phyloP scores from a whole-genome alignment of 2,113 vertebrate genomes.

The Sapajus apella region DNA sequence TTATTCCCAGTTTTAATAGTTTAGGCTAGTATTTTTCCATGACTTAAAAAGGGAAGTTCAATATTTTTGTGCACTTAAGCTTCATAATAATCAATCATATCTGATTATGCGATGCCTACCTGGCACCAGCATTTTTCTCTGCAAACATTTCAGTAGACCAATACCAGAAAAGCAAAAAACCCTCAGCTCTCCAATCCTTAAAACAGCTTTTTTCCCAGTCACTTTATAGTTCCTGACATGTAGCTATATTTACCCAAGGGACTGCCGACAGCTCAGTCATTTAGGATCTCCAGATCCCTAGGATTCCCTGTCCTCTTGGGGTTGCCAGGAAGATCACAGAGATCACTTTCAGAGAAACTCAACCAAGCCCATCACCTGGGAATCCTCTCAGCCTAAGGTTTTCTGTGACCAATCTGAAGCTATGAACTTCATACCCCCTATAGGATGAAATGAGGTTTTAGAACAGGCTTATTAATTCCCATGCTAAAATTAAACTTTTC shows the following conservation, averaged over 20 bases:
- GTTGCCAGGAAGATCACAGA: background rate
- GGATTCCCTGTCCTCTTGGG: background rate
- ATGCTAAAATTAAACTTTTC: background rate
- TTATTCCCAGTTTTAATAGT: conserved; percentile 44
- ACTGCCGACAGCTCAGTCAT: background rate
- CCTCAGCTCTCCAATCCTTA: conserved; percentile 12
- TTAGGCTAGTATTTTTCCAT: conserved; percentile 46
- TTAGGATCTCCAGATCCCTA: background rate
- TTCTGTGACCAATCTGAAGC: background rate
- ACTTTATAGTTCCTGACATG: background rate
- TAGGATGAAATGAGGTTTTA: background rate
- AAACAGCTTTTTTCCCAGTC: background rate
- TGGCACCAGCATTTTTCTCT: background rate
- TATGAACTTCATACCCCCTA: background rate
- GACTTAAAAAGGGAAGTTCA: conserved; percentile 59
- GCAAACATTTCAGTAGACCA: conserved; percentile 10
- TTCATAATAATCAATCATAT: conserved; percentile 51
- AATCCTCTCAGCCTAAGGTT: background rate
- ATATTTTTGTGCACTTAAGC: conserved; percentile 54
- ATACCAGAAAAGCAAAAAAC: conserved; percentile 31
- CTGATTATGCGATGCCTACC: conserved; percentile 34
- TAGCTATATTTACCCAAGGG: background rate
- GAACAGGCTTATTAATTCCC: background rate
- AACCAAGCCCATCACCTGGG: background rate
- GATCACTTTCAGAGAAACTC: background rate